These are phyloP conservation scores for Oryzias sinensis DNA, from an alignment of 2,797 vertebrate species.

Conservation along the genomic window DNA sequence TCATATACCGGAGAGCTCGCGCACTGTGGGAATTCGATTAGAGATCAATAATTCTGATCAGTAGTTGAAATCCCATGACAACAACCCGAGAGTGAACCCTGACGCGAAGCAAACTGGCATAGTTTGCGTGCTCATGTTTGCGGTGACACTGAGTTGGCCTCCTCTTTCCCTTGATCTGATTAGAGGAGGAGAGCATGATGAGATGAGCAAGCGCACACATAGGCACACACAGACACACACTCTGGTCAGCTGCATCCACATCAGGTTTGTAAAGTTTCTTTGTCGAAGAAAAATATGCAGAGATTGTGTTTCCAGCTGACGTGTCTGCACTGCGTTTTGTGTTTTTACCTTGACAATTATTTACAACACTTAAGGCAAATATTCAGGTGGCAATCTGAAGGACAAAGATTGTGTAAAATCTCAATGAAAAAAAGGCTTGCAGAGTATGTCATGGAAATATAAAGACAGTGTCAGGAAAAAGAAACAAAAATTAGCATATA, in stretches of 20 bases:
- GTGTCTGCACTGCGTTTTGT: not conserved
- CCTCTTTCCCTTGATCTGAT: constrained; percentile 39
- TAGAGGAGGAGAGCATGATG: constrained; percentile 17
- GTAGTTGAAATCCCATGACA: constrained; percentile 51
- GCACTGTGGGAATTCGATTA: constrained; percentile 42
- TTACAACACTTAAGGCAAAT: too few relatives aligned
- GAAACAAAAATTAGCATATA: too few relatives aligned
- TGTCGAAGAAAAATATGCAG: constrained; percentile 34
- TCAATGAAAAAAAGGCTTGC: too few relatives aligned
- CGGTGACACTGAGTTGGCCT: constrained; percentile 21
- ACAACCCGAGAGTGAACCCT: constrained; percentile 44
- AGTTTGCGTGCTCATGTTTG: constrained; percentile 23
- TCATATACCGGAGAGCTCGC: constrained; percentile 51
- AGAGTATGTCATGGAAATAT: too few relatives aligned
- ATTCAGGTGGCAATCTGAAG: too few relatives aligned
- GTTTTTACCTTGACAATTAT: too few relatives aligned
- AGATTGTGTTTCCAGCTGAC: constrained; percentile 1
- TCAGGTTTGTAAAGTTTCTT: constrained; percentile 38
- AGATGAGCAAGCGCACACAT: constrained; percentile 14
- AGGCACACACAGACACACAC: not conserved
- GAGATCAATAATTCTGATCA: constrained; percentile 61
- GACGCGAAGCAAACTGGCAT: constrained; percentile 8
- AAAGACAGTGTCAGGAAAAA: too few relatives aligned
- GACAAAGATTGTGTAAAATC: too few relatives aligned
- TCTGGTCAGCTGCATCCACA: constrained; percentile 18